Evolutionary conservation across 2,113 vertebrate genomes (phyloP).

Genomic region (Caranx melampygus): DNA sequence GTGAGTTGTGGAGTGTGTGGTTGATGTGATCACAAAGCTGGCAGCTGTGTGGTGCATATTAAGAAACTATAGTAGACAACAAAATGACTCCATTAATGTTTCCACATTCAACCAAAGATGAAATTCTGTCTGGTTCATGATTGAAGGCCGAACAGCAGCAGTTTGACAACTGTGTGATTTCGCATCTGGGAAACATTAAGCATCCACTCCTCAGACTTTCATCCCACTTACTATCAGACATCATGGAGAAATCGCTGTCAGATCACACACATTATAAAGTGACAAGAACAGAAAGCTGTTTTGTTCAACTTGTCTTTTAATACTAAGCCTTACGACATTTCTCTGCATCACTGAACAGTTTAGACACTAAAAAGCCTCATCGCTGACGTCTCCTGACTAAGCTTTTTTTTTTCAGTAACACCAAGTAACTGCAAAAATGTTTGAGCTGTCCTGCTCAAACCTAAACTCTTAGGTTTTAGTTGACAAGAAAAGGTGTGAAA

Average conservation of each 20-base stretch:
- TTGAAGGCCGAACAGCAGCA: neutral
- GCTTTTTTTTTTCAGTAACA: conserved; percentile 5
- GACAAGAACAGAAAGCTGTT: neutral
- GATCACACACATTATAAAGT: neutral
- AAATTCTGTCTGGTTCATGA: neutral
- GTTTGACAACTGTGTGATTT: neutral
- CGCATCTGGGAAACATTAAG: neutral
- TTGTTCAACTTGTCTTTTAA: conserved; percentile 26
- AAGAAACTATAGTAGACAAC: neutral
- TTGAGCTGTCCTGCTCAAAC: neutral
- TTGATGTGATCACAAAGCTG: neutral
- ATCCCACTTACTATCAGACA: neutral
- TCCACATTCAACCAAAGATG: neutral
- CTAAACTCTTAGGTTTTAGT: too few species aligned
- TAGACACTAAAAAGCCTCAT: neutral
- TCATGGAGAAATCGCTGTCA: neutral
- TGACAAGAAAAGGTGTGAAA: neutral
- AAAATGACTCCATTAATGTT: neutral
- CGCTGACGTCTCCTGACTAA: neutral
- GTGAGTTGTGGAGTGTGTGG: neutral
- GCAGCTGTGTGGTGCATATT: neutral
- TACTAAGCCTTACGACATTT: conserved; percentile 6
- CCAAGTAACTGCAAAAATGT: conserved; percentile 14
- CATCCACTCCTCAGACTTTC: neutral
- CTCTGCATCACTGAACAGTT: conserved; percentile 20